These are phyloP conservation scores for Pipistrellus pygmaeus DNA, from an alignment of 2,797 vertebrate species.

Conservation along the genomic window DNA sequence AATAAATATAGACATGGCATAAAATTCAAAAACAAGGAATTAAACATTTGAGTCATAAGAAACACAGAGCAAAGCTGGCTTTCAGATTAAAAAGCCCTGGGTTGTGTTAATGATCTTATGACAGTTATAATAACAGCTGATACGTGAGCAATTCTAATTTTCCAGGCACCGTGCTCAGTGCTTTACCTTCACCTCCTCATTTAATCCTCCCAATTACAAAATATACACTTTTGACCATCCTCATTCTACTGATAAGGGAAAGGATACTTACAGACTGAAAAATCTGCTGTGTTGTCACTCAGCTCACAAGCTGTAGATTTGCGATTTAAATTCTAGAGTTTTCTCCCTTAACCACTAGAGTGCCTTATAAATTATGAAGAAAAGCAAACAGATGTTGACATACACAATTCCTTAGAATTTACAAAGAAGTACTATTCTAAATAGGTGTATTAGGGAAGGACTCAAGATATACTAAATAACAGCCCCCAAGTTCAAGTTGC, in stretches of 20 bases:
- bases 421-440: background rate
- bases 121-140: background rate
- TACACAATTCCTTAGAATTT: background rate
- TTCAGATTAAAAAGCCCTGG: background rate
- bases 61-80: background rate
- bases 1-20: slow-evolving; percentile 28
- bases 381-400: background rate
- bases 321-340: background rate
- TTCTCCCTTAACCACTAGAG: background rate
- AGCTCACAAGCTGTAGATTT: background rate
- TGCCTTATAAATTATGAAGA: background rate
- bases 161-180: background rate
- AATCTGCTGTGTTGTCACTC: background rate
- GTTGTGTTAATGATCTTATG: background rate
- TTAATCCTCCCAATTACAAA: background rate
- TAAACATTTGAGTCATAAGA: background rate
- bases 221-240: background rate
- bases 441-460: background rate
- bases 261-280: background rate
- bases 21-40: slow-evolving; percentile 57
- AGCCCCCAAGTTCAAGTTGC: background rate
- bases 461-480: background rate
- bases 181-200: background rate
- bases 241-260: background rate
- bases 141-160: background rate